Evolutionary conservation across 2,797 vertebrate species (phyloP).

Genomic region (Sebastes vulpes): DNA sequence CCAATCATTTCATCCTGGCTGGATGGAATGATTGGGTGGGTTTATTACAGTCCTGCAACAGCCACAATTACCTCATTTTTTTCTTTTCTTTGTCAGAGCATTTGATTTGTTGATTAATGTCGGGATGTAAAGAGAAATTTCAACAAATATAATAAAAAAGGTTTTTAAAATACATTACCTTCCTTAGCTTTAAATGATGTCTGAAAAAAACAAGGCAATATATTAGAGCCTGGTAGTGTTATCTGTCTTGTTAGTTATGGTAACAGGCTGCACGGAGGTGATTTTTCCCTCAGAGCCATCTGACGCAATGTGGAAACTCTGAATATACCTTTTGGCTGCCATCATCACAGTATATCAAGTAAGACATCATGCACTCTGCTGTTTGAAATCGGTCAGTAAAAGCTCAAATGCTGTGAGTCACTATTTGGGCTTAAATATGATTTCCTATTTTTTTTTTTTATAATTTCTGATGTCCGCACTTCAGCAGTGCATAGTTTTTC

Average conservation of each 20-base stretch:
- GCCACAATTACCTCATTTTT: background rate
- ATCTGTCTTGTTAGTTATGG: conserved; percentile 11
- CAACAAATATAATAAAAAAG: background rate
- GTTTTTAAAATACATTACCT: background rate
- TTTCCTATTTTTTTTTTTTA: background rate
- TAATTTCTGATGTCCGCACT: background rate
- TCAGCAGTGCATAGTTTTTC: background rate
- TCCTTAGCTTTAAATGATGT: background rate
- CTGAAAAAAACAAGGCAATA: background rate
- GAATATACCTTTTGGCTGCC: background rate
- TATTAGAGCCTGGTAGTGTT: background rate
- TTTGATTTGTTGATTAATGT: background rate
- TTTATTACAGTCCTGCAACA: background rate
- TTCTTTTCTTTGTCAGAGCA: background rate
- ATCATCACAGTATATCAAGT: background rate
- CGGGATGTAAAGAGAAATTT: background rate
- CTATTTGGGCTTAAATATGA: background rate
- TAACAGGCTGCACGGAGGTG: background rate
- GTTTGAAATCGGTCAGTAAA: background rate
- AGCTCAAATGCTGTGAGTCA: background rate
- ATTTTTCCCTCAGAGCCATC: background rate
- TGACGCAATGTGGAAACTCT: conserved; percentile 44
- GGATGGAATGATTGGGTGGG: background rate
- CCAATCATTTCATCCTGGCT: too few species aligned
- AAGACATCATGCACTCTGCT: background rate